Base-by-base conservation (phyloP, 1,140 invertebrate species). In the Leptonema lineaticorne region DNA sequence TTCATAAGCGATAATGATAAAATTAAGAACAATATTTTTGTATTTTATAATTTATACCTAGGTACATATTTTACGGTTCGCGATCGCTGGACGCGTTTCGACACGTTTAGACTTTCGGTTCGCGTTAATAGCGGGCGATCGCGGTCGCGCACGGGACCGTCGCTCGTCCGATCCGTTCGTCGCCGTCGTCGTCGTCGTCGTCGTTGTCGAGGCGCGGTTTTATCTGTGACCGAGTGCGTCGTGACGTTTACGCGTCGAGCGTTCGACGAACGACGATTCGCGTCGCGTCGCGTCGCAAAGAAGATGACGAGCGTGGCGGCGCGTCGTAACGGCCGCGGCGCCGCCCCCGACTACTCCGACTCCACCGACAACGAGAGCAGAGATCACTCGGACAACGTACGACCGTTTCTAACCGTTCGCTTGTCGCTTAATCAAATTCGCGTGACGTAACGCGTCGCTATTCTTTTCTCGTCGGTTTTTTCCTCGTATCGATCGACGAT, bases 301-400 rank as follows among this genome's bases (percentile, higher is more conserved):
- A 41, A 16, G 22, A 60, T 33, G 59, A 37, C 59, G 30, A 33
- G 79, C 74, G 75, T 81, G 63, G 78, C 75, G 59, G 77, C 79
- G 71, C 77, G 79, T 74, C 75, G 76, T 29, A 68, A 68, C 71
- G 79, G 80, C 64, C 79, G 78, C 41, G 79, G 79, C 68, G 79
- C 81, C 75, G 81, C 80, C 33, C 78, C 77, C 50, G 81, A 82
- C 74, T 81, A 77, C 72, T 81, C 80, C 37, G 81, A 82, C 66
- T 78, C 78, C 74, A 82, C 81, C 26, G 80, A 81, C 74, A 79
- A 81, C 70, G 79, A 46, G 16, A 67, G 80, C 66, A 77, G 76
- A 67, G 78, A 77, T 71, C 79, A 78, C 74, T 81, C 79, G 1
- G 78, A 73, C 73, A 79, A 80, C 71, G 80, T 81, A 73, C 81